Evolutionary conservation across 2,888 invertebrate species (phyloP), one percentile per base, ranked within the genome.

Genomic region (Oligia fasciuncula): DNA sequence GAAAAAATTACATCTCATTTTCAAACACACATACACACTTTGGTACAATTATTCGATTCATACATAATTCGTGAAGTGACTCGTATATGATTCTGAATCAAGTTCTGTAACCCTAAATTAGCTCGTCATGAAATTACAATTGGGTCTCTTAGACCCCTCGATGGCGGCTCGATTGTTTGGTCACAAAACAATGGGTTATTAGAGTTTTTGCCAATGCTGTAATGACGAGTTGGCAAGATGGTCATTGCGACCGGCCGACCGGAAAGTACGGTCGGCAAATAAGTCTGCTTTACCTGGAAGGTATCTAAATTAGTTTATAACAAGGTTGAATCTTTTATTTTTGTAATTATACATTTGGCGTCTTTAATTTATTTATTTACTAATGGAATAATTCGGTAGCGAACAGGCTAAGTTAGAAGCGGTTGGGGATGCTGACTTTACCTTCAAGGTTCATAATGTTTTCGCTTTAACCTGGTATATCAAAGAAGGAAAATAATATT

Each of bases 101-200:
- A 60, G 62, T 77, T 69, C 65, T 76, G 80, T 82, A 88, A 89
- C 85, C 86, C 87, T 77, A 83, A 88, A 88, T 90, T 90, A 89
- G 71, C 80, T 83, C 49, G 70, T 72, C 72, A 87, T 90, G 78
- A 84, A 89, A 88, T 89, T 83, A 87, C 86, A 83, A 85, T 73
- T 79, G 80, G 76, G 78, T 77, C 76, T 69, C 83, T 85, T 83
- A 83, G 85, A 80, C 81, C 79, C 70, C 77, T 80, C 40, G 73
- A 71, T 71, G 79, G 78, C 86, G 85, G 82, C 82, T 77, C 84
- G 83, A 87, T 88, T 89, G 89, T 89, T 79, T 80, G 69, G 57
- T 68, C 83, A 62, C 89, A 87, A 91, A 92, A 94, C 94, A 94
- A 94, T 94, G 90, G 92, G 93, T 93, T 93, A 94, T 94, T 94